These are phyloP conservation scores for Sepioteuthis lessoniana DNA, from an alignment of 2,888 invertebrate genomes.

Conservation along the genomic window DNA sequence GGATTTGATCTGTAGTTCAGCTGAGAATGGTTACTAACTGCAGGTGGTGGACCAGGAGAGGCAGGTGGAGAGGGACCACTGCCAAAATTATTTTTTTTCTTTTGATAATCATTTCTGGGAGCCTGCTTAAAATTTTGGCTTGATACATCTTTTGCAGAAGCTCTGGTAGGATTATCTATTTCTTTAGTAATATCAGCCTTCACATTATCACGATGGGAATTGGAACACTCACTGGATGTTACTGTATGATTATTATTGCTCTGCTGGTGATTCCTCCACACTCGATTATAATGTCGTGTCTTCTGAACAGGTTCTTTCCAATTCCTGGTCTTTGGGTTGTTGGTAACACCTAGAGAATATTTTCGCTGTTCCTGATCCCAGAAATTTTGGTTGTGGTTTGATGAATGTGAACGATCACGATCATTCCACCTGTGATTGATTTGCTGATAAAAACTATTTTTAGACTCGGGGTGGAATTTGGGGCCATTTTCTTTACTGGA, in stretches of 20 bases:
- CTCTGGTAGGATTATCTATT: not conserved
- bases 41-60: not conserved
- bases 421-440: not conserved
- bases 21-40: slow-evolving; percentile 15
- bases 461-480: not conserved
- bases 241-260: not conserved
- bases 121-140: not conserved
- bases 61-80: not conserved
- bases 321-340: not conserved
- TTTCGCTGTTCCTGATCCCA: not conserved
- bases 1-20: not conserved
- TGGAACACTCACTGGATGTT: not conserved
- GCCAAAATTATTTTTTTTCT: not conserved
- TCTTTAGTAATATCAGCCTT: not conserved
- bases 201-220: not conserved
- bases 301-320: not conserved
- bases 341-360: not conserved
- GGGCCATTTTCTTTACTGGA: slow-evolving; percentile 17
- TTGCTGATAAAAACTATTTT: not conserved
- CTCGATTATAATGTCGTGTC: not conserved
- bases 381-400: not conserved
- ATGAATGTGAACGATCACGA: not conserved
- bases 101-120: slow-evolving; percentile 17
- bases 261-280: not conserved
- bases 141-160: not conserved